phyloP scores from a whole-genome alignment of 2,888 invertebrate species.

The Amblyjoppa proteus region DNA sequence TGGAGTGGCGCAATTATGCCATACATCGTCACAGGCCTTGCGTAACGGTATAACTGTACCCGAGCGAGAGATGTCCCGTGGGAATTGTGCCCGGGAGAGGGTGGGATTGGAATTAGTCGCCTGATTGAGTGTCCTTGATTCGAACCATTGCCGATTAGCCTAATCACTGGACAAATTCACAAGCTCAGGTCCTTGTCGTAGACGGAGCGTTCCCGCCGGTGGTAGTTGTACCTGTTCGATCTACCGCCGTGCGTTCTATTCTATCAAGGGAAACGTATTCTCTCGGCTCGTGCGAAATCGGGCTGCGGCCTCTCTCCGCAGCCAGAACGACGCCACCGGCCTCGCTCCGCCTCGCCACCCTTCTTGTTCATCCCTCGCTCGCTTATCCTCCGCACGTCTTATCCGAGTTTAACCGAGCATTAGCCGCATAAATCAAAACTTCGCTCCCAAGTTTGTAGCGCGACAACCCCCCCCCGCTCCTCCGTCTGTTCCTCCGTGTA shows the following conservation, averaged over 20 bases:
- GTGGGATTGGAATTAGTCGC: slow-evolving; percentile 59
- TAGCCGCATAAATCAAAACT: slow-evolving; percentile 82
- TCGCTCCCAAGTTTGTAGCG: slow-evolving; percentile 76
- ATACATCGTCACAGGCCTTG: slow-evolving; percentile 11
- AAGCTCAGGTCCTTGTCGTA: slow-evolving; percentile 67
- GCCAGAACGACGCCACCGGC: slow-evolving; percentile 25
- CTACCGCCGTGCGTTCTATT: slow-evolving; percentile 12
- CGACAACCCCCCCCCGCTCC: slow-evolving; percentile 61
- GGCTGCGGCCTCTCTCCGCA: slow-evolving; percentile 28
- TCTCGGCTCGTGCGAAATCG: slow-evolving; percentile 40
- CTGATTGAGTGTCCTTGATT: slow-evolving; percentile 66
- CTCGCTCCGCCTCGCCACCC: slow-evolving; percentile 40
- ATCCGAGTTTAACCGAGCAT: slow-evolving; percentile 78
- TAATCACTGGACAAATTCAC: slow-evolving; percentile 78
- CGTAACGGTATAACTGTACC: neutral
- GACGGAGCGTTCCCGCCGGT: slow-evolving; percentile 51
- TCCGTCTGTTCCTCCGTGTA: slow-evolving; percentile 61
- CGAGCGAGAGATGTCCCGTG: slow-evolving; percentile 22
- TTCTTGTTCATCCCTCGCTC: slow-evolving; percentile 75
- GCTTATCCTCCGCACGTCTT: slow-evolving; percentile 65
- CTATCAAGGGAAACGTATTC: slow-evolving; percentile 21
- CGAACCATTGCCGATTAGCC: slow-evolving; percentile 74
- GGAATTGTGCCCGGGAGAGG: slow-evolving; percentile 41
- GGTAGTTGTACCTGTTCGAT: neutral
- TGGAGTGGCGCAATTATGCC: slow-evolving; percentile 23